Percentiles rank a stretch among this genome's conserved stretches.
Evolutionary conservation across 2,888 invertebrate species (phyloP).

Genomic region (Mycogona germanica): DNA sequence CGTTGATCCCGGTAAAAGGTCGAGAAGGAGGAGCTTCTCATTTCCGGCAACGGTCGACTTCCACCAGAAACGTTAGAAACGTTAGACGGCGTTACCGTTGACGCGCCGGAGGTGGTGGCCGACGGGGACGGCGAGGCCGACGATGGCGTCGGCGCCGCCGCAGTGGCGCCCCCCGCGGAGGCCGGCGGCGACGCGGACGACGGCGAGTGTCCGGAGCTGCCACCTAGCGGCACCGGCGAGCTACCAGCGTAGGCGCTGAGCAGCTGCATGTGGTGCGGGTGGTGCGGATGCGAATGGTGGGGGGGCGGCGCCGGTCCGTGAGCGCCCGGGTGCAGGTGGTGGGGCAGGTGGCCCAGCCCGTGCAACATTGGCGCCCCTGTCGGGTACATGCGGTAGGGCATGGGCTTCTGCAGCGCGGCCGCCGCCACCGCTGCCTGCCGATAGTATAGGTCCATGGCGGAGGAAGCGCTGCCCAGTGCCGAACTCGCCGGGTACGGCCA

Average conservation of each 20-base stretch:
- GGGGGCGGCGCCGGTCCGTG: conserved; percentile 1
- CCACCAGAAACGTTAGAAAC: too few relatives aligned
- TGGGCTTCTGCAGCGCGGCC: conserved; percentile 59
- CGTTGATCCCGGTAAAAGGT: too few relatives aligned
- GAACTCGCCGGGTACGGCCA: conserved; percentile 41
- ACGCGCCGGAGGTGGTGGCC: conserved; percentile 18
- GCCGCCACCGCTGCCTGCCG: conserved; percentile 59
- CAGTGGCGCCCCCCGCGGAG: conserved; percentile 18
- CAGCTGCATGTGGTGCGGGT: conserved; percentile 5
- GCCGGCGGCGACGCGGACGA: conserved; percentile 17
- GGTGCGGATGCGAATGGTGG: conserved; percentile 12
- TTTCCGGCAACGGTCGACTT: too few relatives aligned
- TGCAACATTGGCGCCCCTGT: conserved; percentile 17
- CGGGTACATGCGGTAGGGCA: conserved; percentile 51
- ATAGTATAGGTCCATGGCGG: conserved; percentile 59
- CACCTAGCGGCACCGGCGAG: conserved; percentile 21
- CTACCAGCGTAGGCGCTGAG: conserved; percentile 24
- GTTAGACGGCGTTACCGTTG: too few relatives aligned
- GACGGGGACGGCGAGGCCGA: conserved; percentile 12
- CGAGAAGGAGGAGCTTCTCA: too few relatives aligned
- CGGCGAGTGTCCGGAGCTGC: conserved; percentile 3
- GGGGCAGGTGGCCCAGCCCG: conserved; percentile 14
- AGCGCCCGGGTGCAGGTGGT: not conserved
- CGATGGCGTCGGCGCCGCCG: conserved; percentile 17
- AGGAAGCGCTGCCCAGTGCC: not conserved